Conservation (phyloP, 2,797 vertebrate species). For the Phrynocephalus vlangalii region DNA sequence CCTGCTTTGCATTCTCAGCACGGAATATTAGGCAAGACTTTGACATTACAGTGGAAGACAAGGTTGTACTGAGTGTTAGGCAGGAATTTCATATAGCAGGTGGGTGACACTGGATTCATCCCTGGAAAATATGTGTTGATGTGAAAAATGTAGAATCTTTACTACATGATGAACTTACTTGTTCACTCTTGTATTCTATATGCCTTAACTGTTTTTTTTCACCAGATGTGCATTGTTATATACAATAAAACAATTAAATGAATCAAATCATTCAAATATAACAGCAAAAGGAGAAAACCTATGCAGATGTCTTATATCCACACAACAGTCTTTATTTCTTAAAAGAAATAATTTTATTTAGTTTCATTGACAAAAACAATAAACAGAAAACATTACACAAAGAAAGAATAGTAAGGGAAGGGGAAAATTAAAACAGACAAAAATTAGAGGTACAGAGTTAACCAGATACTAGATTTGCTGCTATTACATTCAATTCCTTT, state of each 20-base stretch:
- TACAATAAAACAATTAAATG: not conserved
- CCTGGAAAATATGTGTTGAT: not conserved
- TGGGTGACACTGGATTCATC: conserved; percentile 5
- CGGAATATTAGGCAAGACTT: conserved; percentile 72
- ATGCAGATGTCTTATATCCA: not conserved
- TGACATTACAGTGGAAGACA: conserved; percentile 50
- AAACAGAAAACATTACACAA: no score
- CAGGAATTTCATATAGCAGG: not conserved
- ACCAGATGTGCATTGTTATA: not conserved
- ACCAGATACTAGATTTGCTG: no score
- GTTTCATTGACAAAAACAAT: no score
- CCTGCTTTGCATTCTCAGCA: conserved; percentile 73
- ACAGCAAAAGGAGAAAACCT: not conserved
- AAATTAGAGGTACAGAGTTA: no score
- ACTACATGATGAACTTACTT: conserved; percentile 24
- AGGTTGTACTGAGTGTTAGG: conserved; percentile 43
- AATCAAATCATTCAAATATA: not conserved
- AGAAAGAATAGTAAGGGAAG: no score
- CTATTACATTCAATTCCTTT: no score
- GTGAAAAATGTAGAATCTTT: conserved; percentile 17
- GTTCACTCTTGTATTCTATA: not conserved
- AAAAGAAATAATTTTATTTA: no score
- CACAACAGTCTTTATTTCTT: not conserved
- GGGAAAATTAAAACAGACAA: no score
- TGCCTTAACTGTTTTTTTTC: not conserved